A percentile compares a stretch with the other conserved stretches of the same genome.
These are phyloP conservation scores for Perca fluviatilis DNA, from an alignment of 2,113 vertebrate species.

Conservation along the genomic window DNA sequence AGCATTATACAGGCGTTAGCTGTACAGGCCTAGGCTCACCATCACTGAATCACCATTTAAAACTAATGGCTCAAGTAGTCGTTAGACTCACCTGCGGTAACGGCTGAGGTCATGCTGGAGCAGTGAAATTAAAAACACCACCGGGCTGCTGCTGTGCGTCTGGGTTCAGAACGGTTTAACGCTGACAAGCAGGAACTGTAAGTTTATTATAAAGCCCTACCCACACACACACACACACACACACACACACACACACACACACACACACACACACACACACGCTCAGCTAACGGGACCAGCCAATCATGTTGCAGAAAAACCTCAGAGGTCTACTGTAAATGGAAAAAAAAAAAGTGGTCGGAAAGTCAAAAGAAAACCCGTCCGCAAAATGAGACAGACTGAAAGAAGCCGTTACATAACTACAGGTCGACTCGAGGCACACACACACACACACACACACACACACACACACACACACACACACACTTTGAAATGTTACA, in stretches of 20 bases:
- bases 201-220: constrained; percentile 39
- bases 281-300: constrained; percentile 31
- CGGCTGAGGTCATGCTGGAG: constrained; percentile 69
- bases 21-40: not conserved
- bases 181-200: constrained; percentile 1
- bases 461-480: too few relatives aligned
- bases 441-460: too few relatives aligned
- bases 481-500: not conserved
- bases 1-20: not conserved
- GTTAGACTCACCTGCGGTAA: constrained; percentile 72
- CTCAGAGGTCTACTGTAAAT: constrained; percentile 38
- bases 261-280: not conserved
- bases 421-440: not conserved
- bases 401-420: constrained; percentile 55
- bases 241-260: not conserved
- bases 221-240: not conserved
- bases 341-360: constrained; percentile 41
- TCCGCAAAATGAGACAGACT: constrained; percentile 27
- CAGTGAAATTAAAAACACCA: constrained; percentile 23
- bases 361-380: constrained; percentile 49
- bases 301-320: constrained; percentile 59
- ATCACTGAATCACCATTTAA: constrained; percentile 17
- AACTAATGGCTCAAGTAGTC: constrained; percentile 25
- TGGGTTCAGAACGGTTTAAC: constrained; percentile 14
- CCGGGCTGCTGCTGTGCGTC: constrained; percentile 31